phyloP scores from a whole-genome alignment of 1,140 invertebrate genomes.

The Pissodes strobi region DNA sequence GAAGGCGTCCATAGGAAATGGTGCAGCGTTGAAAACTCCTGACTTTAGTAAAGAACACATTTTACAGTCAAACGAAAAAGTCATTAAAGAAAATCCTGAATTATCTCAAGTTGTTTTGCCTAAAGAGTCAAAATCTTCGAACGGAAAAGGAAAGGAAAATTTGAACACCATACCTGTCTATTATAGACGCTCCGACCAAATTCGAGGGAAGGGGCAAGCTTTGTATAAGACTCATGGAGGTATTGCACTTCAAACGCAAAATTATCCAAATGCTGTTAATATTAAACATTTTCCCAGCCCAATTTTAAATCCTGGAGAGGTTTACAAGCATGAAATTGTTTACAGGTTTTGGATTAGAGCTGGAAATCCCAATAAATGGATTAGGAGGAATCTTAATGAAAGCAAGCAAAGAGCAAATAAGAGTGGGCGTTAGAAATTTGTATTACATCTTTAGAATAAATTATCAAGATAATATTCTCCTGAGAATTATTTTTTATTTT shows the following conservation, averaged over 20 bases:
- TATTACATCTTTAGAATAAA: too few relatives aligned
- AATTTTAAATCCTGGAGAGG: conserved; percentile 68
- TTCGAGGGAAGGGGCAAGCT: conserved; percentile 69
- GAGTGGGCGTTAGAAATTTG: too few relatives aligned
- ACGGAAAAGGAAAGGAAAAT: too few relatives aligned
- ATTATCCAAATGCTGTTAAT: conserved; percentile 84
- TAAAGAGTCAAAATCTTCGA: too few relatives aligned
- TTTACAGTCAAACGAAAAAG: too few relatives aligned
- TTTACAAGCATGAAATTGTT: conserved; percentile 66
- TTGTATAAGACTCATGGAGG: conserved; percentile 72
- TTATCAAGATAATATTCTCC: too few relatives aligned
- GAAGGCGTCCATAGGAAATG: too few relatives aligned
- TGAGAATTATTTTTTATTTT: too few relatives aligned
- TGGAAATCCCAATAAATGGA: conserved; percentile 45
- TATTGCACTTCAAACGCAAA: conserved; percentile 83
- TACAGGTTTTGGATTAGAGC: conserved; percentile 62
- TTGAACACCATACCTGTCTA: conserved; percentile 34
- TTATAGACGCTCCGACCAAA: conserved; percentile 44
- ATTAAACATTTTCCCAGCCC: conserved; percentile 71
- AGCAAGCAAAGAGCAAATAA: conserved; percentile 2
- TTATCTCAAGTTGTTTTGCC: too few relatives aligned
- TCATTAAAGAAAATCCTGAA: too few relatives aligned
- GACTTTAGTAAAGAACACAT: too few relatives aligned
- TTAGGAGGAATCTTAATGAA: conserved; percentile 34
- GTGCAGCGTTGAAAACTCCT: too few relatives aligned